Evolutionary conservation across 2,888 invertebrate genomes (phyloP).

Genomic region (Synergus umbraculus): DNA sequence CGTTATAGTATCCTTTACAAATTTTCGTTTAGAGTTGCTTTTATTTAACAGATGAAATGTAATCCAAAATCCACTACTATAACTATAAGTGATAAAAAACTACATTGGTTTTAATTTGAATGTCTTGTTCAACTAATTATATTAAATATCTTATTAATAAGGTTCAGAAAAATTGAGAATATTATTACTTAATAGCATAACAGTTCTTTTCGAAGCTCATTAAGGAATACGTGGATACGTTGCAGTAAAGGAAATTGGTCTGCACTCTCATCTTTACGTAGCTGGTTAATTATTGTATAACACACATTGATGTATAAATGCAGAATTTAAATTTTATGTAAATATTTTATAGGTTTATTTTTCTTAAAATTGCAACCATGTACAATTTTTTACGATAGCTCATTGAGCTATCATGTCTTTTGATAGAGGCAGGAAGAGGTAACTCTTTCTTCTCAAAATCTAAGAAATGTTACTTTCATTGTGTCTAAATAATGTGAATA

Average conservation of each 20-base stretch:
- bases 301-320: background rate
- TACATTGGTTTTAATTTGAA: background rate
- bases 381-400: background rate
- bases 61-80: background rate
- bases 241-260: conserved; percentile 37
- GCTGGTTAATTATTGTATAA: conserved; percentile 26
- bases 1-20: conserved; percentile 79
- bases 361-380: background rate
- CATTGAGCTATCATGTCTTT: background rate
- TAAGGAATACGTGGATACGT: conserved; percentile 26
- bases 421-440: no score
- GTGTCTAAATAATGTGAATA: background rate
- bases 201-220: conserved; percentile 35
- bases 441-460: background rate
- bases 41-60: background rate
- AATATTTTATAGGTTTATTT: background rate
- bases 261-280: conserved; percentile 29
- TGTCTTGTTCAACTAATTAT: no score
- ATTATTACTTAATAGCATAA: conserved; percentile 15
- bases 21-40: conserved; percentile 24
- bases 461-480: background rate
- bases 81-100: background rate
- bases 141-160: conserved; percentile 47
- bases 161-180: conserved; percentile 25
- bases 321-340: background rate